Conservation (phyloP, 2,113 vertebrate species). For the Pituophis catenifer region DNA sequence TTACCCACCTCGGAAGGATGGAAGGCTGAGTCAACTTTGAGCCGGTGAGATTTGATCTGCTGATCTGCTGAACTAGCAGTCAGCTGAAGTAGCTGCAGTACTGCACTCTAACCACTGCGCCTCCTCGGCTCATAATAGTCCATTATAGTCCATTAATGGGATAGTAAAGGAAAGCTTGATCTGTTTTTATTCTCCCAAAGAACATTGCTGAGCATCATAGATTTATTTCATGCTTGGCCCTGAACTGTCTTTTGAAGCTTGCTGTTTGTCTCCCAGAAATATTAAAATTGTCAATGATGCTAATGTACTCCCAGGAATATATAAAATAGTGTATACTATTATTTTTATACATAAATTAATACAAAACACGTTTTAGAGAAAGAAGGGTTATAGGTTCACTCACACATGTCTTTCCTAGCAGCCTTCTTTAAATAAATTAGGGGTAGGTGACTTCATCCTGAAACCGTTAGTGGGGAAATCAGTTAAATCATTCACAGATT, state of each 20-base stretch:
- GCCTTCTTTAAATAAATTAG: background rate
- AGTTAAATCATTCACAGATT: background rate
- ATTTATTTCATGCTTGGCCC: constrained; percentile 24
- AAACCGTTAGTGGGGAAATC: background rate
- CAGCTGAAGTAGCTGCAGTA: no score
- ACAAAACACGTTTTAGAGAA: background rate
- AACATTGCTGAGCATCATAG: constrained; percentile 5
- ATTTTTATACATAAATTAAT: constrained; percentile 17
- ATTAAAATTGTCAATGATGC: constrained; percentile 2
- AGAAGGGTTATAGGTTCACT: background rate
- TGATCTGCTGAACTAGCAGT: no score
- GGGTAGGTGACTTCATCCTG: background rate
- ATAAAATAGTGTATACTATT: constrained; percentile 8
- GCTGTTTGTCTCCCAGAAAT: constrained; percentile 4
- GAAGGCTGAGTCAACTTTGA: no score
- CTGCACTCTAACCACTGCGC: no score
- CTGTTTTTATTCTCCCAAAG: background rate
- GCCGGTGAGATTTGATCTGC: no score
- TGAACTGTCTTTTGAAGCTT: background rate
- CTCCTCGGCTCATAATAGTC: no score
- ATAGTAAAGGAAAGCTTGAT: background rate
- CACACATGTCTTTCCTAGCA: background rate
- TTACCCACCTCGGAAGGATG: no score
- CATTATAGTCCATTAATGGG: background rate
- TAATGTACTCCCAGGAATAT: constrained; percentile 16